Base-by-base conservation (phyloP, 2,113 vertebrate genomes). In the Trichomycterus rosablanca region DNA sequence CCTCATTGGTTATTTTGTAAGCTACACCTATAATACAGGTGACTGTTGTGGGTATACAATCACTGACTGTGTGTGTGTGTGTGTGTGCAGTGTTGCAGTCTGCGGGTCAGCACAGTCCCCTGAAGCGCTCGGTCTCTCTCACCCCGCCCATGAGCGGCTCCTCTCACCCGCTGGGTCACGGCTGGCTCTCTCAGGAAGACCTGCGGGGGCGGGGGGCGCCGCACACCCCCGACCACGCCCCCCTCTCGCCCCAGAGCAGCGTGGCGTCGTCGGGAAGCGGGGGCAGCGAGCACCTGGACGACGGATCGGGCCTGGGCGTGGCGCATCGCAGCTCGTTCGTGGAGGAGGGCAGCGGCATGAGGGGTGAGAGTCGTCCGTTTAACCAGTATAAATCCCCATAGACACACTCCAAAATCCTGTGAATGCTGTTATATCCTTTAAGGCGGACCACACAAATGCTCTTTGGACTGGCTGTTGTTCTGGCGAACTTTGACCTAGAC, bases 131-230 rank as follows among this genome's bases (percentile, higher is more conserved):
- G 43, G 93, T 97, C 77, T 99, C 96, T 85, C 92, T 98, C 76
- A 99, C 96, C 58, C 96, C 96, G 76, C 95, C 96, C 80, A 97
- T 97, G 88, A 95, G 91, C 73, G 94, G 92, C 81, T 90, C 87
- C 63, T 80, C 68, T 86, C 93, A 94, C 75, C 88, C 92, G 68
- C 84, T 98, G 82, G 94, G 94, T 83, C 95, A 95, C 74, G 92
- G 93, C 82, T 99, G 96, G 96, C 89, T 99, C 87, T 99, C 96
- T 79, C 96, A 99, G 86, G 96, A 99, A 89, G 96, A 99, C 81
- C 89, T 99, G 72, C 88, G 92, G 74, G 90, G 85, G 83, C 93
- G 91, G 83, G 85, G 90, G 23, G 88, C 93, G 7, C 56, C 56
- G 18, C 42, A 32, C 3, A 59, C 40, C 79, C 91, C 88, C 50